Conservation (phyloP, 2,888 invertebrate species). For the Leptopilina myrica region DNA sequence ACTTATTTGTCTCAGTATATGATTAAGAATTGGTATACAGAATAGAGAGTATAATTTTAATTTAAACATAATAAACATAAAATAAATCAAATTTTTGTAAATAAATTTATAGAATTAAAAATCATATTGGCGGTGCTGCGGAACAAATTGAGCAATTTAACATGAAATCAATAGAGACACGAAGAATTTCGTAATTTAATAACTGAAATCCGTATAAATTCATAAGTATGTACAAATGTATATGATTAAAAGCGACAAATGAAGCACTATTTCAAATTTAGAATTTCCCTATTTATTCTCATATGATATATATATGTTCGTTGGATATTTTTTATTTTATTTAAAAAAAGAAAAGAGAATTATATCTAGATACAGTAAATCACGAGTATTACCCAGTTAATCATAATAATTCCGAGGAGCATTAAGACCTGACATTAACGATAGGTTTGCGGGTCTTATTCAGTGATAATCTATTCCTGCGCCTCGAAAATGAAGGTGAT, state of each 20-base stretch:
- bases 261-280: constrained; percentile 1
- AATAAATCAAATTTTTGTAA: no score
- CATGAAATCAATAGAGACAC: not conserved
- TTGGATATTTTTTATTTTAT: not conserved
- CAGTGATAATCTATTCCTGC: constrained; percentile 33
- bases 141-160: constrained; percentile 7
- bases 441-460: constrained; percentile 24
- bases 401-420: constrained; percentile 25
- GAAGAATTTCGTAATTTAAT: constrained; percentile 23
- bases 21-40: no score
- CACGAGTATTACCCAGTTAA: constrained; percentile 25
- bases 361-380: constrained; percentile 31
- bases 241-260: constrained; percentile 23
- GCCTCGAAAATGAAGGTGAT: constrained; percentile 27
- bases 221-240: not conserved
- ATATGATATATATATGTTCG: constrained; percentile 20
- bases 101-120: no score
- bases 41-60: no score
- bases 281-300: not conserved
- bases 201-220: not conserved
- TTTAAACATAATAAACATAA: no score
- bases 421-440: constrained; percentile 22
- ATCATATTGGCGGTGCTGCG: no score
- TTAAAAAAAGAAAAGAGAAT: constrained; percentile 24
- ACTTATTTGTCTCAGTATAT: no score